These are phyloP conservation scores for Halcyon malimbica DNA, from an alignment of 2,113 vertebrate species.

Conservation along the genomic window DNA sequence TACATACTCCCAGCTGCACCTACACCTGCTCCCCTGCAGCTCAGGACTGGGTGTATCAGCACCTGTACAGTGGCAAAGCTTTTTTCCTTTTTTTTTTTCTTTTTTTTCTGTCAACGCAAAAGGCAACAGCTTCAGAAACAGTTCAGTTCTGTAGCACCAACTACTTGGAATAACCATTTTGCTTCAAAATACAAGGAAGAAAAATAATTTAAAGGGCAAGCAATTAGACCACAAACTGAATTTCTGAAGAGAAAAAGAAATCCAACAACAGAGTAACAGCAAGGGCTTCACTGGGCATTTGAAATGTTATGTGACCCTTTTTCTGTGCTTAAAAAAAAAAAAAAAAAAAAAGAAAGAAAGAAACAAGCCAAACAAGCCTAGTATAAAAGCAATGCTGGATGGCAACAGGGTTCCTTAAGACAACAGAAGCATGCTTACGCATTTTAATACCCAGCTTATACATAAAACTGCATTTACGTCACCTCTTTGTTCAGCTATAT, in stretches of 20 bases:
- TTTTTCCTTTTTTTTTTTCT: too few species aligned
- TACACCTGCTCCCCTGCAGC: neutral
- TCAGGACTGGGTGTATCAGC: neutral
- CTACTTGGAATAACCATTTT: neutral
- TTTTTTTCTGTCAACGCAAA: neutral
- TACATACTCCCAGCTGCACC: neutral
- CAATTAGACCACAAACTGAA: constrained; percentile 8
- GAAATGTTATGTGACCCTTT: neutral
- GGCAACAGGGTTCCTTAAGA: neutral
- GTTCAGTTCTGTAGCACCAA: neutral
- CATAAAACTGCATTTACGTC: neutral
- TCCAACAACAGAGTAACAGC: constrained; percentile 8
- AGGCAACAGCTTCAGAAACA: neutral
- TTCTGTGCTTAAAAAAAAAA: neutral
- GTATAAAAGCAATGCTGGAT: neutral
- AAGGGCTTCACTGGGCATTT: neutral
- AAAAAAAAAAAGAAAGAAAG: too few species aligned
- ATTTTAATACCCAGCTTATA: neutral
- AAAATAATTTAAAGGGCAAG: neutral
- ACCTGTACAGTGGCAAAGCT: neutral
- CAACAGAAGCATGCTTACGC: neutral
- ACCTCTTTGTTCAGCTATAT: neutral
- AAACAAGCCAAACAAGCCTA: neutral
- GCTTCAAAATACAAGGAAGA: neutral
- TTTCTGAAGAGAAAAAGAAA: neutral